Evolutionary conservation across 2,888 invertebrate genomes (phyloP).

Genomic region (Drosophila imparisetae): DNA sequence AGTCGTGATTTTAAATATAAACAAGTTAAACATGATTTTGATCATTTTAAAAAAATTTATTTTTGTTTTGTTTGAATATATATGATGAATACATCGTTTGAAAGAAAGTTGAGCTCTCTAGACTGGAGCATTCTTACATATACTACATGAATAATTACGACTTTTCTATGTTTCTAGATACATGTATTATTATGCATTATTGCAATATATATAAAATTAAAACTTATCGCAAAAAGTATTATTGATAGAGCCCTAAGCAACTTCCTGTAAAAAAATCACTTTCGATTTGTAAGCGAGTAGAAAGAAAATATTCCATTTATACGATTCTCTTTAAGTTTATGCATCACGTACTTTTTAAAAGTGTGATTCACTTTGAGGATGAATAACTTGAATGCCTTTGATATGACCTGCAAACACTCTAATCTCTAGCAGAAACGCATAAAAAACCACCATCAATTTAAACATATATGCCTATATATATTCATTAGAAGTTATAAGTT

Average conservation of each 20-base stretch:
- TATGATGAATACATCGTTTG: not conserved
- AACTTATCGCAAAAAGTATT: no score
- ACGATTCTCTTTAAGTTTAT: accelerated
- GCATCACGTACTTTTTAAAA: not conserved
- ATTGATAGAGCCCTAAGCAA: not conserved
- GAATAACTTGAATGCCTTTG: not conserved
- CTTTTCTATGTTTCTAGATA: not conserved
- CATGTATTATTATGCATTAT: not conserved
- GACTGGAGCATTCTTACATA: not conserved
- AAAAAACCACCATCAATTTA: not conserved
- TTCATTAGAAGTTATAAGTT: no score
- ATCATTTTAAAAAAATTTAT: no score
- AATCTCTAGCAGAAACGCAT: not conserved
- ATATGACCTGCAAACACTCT: not conserved
- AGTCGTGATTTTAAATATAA: not conserved
- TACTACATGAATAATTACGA: not conserved
- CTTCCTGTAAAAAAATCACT: not conserved
- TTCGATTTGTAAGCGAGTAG: not conserved
- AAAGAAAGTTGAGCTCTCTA: not conserved
- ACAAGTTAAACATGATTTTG: not conserved
- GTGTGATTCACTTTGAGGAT: not conserved
- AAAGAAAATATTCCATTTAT: not conserved
- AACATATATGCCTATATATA: not conserved
- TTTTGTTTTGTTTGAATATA: not conserved
- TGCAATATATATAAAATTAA: not conserved